These are phyloP conservation scores for Macroramphosus scolopax DNA, from an alignment of 2,797 vertebrate genomes.

Conservation along the genomic window DNA sequence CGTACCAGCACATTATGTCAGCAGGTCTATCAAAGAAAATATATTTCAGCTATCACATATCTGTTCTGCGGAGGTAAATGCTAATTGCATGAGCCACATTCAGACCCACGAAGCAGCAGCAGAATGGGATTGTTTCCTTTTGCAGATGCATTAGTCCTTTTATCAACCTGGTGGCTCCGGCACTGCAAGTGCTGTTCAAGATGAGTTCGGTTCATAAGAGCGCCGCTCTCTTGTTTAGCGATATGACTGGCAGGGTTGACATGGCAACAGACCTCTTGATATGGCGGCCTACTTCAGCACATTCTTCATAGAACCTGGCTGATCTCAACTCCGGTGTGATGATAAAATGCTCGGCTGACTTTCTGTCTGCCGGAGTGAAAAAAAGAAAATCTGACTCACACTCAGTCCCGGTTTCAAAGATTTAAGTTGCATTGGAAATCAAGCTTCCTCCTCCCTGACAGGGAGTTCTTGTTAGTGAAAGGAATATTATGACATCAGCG, in stretches of 20 bases:
- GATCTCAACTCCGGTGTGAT: slow-evolving; percentile 54
- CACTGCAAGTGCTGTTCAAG: slow-evolving; percentile 25
- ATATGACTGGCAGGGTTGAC: slow-evolving; percentile 55
- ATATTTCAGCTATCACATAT: slow-evolving; percentile 32
- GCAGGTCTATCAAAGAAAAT: slow-evolving; percentile 35
- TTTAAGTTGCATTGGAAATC: slow-evolving; percentile 67
- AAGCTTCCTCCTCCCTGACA: slow-evolving; percentile 52
- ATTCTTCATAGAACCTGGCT: slow-evolving; percentile 52
- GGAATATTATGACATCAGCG: slow-evolving; percentile 58
- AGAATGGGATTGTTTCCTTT: slow-evolving; percentile 35
- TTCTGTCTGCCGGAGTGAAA: slow-evolving; percentile 63
- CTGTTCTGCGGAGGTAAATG: slow-evolving; percentile 28
- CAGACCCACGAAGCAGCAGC: slow-evolving; percentile 42
- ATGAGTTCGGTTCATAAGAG: slow-evolving; percentile 57
- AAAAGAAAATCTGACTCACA: slow-evolving; percentile 64
- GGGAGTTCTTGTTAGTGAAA: slow-evolving; percentile 61
- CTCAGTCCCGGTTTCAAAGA: slow-evolving; percentile 62
- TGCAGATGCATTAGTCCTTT: slow-evolving; percentile 44
- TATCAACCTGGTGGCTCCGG: slow-evolving; percentile 39
- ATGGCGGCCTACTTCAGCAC: slow-evolving; percentile 50
- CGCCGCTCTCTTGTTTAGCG: slow-evolving; percentile 46
- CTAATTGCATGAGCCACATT: slow-evolving; percentile 56
- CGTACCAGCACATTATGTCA: slow-evolving; percentile 23
- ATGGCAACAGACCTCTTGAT: slow-evolving; percentile 35
- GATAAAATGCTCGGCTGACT: slow-evolving; percentile 61